Percentiles rank a stretch among this genome's conserved stretches.
Conservation (phyloP, 2,888 invertebrate species). For the Rhingia campestris region DNA sequence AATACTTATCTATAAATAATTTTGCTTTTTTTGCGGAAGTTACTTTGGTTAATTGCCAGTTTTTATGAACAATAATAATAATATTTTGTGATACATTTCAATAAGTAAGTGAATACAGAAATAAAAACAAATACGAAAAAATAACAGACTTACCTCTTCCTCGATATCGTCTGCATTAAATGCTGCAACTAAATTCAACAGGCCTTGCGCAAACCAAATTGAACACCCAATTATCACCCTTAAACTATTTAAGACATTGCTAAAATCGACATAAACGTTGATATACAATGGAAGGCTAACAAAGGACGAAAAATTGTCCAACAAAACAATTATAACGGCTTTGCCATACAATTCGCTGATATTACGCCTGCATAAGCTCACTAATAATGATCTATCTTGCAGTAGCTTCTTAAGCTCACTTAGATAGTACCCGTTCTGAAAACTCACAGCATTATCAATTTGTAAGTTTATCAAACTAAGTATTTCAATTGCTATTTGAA, state of each 20-base stretch:
- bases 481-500: not conserved
- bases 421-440: not conserved
- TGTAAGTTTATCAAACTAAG: not conserved
- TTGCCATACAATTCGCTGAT: conserved; percentile 1
- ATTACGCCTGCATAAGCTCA: conserved; percentile 4
- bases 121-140: not conserved
- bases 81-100: no score
- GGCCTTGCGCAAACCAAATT: not conserved
- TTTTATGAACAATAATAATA: no score
- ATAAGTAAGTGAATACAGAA: not conserved
- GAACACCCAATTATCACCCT: not conserved
- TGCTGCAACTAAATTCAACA: not conserved
- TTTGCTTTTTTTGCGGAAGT: no score
- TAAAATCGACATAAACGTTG: no score
- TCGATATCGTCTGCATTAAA: not conserved
- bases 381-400: not conserved
- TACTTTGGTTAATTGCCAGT: no score
- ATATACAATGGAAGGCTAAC: not conserved
- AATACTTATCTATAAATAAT: no score
- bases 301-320: not conserved
- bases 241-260: no score
- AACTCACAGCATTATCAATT: not conserved
- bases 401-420: conserved; percentile 11
- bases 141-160: conserved; percentile 8
- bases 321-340: not conserved